These are phyloP conservation scores for Syngnathus acus DNA, from an alignment of 2,797 vertebrate species.

Conservation along the genomic window DNA sequence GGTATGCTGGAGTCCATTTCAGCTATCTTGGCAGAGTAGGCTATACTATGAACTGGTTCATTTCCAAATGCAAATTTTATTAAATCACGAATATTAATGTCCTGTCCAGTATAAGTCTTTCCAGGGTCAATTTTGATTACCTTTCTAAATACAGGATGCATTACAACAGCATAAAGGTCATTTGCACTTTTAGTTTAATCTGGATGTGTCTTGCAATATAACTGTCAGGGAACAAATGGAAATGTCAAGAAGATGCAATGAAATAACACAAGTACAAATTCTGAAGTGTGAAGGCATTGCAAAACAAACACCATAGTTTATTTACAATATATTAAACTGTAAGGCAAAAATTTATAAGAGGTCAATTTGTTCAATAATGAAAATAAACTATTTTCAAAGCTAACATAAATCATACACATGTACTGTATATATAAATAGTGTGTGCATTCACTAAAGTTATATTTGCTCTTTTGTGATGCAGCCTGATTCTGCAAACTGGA, in stretches of 20 bases:
- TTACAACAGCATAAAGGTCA: too few species aligned
- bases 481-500: neutral
- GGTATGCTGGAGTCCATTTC: too few species aligned
- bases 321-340: conserved; percentile 79
- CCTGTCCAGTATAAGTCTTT: too few species aligned
- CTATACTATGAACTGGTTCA: too few species aligned
- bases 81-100: too few species aligned
- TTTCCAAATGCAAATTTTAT: too few species aligned
- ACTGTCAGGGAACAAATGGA: conserved; percentile 11
- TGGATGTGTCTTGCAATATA: neutral
- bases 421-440: conserved; percentile 66
- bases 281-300: conserved; percentile 23
- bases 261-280: conserved; percentile 15
- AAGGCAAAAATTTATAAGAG: conserved; percentile 72
- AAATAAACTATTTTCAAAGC: conserved; percentile 70
- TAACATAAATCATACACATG: conserved; percentile 65
- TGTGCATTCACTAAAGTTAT: conserved; percentile 58
- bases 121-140: too few species aligned
- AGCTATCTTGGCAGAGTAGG: too few species aligned
- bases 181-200: too few species aligned
- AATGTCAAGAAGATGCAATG: neutral
- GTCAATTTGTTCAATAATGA: conserved; percentile 72
- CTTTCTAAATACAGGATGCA: too few species aligned
- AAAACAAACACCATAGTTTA: conserved; percentile 72
- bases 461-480: conserved; percentile 13